A percentile compares a stretch with the other conserved stretches of the same genome.
phyloP scores from a whole-genome alignment of 1,140 invertebrate genomes.

The Zaprionus tsacasi region DNA sequence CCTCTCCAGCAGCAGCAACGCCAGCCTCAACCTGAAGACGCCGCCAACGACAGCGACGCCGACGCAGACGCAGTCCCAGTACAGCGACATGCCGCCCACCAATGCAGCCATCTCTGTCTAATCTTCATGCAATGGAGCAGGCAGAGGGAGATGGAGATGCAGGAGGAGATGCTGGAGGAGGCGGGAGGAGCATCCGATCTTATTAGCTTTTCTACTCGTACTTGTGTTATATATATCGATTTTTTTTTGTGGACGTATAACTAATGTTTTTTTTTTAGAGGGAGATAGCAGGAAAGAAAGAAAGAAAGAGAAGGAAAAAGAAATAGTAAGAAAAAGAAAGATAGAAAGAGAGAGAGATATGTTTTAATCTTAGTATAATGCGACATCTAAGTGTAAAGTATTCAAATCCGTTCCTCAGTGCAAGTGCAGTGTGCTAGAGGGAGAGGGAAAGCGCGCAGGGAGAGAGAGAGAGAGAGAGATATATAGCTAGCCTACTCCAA shows the following conservation, averaged over 20 bases:
- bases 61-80: conserved; percentile 49
- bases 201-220: conserved; percentile 63
- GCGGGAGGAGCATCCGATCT: conserved; percentile 20
- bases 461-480: neutral
- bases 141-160: neutral
- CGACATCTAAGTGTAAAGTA: conserved; percentile 74
- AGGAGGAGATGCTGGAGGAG: neutral
- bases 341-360: neutral
- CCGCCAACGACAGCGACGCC: conserved; percentile 34
- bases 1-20: conserved; percentile 59
- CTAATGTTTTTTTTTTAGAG: conserved; percentile 27
- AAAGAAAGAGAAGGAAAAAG: too few species aligned
- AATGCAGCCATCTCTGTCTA: conserved; percentile 79
- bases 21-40: conserved; percentile 13
- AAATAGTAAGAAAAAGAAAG: neutral
- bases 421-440: conserved; percentile 13
- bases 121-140: conserved; percentile 32
- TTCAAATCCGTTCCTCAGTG: conserved; percentile 77
- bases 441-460: neutral
- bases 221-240: conserved; percentile 64
- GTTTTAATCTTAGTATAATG: conserved; percentile 35
- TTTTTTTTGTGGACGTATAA: conserved; percentile 23
- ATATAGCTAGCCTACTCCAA: neutral
- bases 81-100: conserved; percentile 62
- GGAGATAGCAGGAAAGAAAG: neutral